Evolutionary conservation across 2,888 invertebrate species (phyloP).

Genomic region (Heliconius hortense): DNA sequence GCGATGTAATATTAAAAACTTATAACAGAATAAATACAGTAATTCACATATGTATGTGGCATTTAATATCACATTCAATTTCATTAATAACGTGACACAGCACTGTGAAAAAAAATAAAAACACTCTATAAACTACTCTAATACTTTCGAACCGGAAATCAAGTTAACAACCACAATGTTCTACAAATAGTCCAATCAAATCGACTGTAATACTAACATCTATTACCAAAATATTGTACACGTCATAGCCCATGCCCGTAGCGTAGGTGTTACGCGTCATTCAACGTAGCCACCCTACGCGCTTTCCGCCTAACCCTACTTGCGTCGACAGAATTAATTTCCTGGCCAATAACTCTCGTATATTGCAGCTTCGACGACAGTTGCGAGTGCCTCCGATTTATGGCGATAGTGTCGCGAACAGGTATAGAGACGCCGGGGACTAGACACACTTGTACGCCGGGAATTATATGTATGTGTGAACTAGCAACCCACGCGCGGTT

Average conservation of each 20-base stretch:
- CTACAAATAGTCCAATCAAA: background rate
- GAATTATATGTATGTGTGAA: too few relatives aligned
- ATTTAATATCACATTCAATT: too few relatives aligned
- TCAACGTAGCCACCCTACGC: constrained; percentile 47
- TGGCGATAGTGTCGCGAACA: constrained; percentile 67
- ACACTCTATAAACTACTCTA: background rate
- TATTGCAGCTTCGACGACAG: constrained; percentile 77
- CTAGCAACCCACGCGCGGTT: background rate
- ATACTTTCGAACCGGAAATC: background rate
- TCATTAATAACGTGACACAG: background rate
- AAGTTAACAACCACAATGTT: background rate
- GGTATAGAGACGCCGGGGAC: constrained; percentile 52
- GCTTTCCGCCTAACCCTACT: constrained; percentile 69
- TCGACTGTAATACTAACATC: background rate
- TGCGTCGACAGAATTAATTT: constrained; percentile 80
- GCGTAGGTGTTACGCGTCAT: constrained; percentile 35
- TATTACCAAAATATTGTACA: constrained; percentile 20
- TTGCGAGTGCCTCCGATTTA: constrained; percentile 74
- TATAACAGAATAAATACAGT: too few relatives aligned
- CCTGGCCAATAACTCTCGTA: constrained; percentile 80
- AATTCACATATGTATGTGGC: too few relatives aligned
- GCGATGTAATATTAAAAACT: too few relatives aligned
- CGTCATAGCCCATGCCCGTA: constrained; percentile 1
- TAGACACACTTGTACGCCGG: constrained; percentile 17
- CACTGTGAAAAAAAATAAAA: background rate